Base-by-base conservation (phyloP, 2,888 invertebrate genomes). In the Volucella inanis region DNA sequence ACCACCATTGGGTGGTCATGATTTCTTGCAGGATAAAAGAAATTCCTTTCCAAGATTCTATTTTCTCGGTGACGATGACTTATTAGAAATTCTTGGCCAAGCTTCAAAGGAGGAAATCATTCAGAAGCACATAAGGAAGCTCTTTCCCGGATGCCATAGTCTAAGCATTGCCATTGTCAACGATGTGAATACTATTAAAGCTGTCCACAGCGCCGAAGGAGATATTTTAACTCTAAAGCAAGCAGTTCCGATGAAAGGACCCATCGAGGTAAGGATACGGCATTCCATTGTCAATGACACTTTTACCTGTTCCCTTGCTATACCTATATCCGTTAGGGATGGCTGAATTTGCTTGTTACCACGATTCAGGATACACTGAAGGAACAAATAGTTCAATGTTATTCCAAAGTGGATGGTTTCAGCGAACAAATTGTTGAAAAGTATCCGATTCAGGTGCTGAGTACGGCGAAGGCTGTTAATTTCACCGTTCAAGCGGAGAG, bases 61-160 rank as follows among this genome's bases (percentile, higher is more conserved):
- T 91, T 99, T 99, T 91, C 94, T 99, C 87, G 98, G 98, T 80
- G 99, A 99, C 90, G 99, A 99, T 90, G 99, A 99, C 92, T 93
- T 99, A 71, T 93, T 99, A 76, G 99, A 99, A 93, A 94, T 99
- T 83, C 94, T 99, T 11, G 98, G 98, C 0, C 98, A 98, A 92
- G 96, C 97, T 0, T 95, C 97, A 0, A 97, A 97, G 88, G 96
- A 97, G 81, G 94, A 94, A 61, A 96, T 98, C 3, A 97, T 99
- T 91, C 98, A 99, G 91, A 94, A 96, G 0, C 99, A 99, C 91
- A 94, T 99, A 87, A 98, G 98, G 91, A 99, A 99, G 92, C 93
- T 99, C 15, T 99, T 99, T 92, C 97, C 98, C 41, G 98, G 98
- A 1, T 95, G 97, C 74, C 95, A 96, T 77, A 94, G 94, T 31